These are phyloP conservation scores for Acridotheres tristis DNA, from an alignment of 2,797 vertebrate genomes.

Conservation along the genomic window DNA sequence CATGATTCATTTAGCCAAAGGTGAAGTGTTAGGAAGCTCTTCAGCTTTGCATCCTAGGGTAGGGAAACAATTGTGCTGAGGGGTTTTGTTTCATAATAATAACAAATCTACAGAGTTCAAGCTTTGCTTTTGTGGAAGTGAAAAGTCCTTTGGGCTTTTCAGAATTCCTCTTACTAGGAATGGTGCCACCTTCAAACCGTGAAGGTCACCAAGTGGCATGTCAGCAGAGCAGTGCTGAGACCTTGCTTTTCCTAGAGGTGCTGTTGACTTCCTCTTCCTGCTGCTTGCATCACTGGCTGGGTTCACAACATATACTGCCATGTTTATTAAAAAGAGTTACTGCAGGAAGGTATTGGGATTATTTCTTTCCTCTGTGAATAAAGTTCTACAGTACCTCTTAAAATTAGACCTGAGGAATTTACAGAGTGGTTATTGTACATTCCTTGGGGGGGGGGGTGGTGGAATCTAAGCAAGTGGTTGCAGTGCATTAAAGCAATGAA, in stretches of 20 bases:
- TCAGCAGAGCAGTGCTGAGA: not conserved
- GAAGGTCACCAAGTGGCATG: not conserved
- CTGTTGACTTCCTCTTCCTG: not conserved
- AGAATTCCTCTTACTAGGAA: not conserved
- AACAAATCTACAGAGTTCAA: not conserved
- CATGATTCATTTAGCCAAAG: rapidly evolving
- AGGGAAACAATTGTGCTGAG: not conserved
- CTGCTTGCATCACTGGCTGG: not conserved
- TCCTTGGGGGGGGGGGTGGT: not conserved
- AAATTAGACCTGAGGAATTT: slow-evolving; percentile 64
- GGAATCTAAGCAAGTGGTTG: slow-evolving; percentile 26
- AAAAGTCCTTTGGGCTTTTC: not conserved
- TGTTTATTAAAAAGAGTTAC: not conserved
- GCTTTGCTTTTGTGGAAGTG: not conserved
- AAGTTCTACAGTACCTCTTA: slow-evolving; percentile 47
- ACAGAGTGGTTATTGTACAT: slow-evolving; percentile 58
- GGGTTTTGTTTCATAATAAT: not conserved
- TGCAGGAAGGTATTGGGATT: slow-evolving; percentile 22
- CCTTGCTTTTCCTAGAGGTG: not conserved
- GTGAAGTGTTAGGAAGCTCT: not conserved
- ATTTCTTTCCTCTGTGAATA: slow-evolving; percentile 29
- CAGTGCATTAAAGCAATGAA: slow-evolving; percentile 65
- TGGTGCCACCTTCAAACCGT: not conserved
- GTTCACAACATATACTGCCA: not conserved
- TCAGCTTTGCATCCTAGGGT: not conserved